Conservation (phyloP, 2,888 invertebrate genomes). For the Machimus atricapillus region DNA sequence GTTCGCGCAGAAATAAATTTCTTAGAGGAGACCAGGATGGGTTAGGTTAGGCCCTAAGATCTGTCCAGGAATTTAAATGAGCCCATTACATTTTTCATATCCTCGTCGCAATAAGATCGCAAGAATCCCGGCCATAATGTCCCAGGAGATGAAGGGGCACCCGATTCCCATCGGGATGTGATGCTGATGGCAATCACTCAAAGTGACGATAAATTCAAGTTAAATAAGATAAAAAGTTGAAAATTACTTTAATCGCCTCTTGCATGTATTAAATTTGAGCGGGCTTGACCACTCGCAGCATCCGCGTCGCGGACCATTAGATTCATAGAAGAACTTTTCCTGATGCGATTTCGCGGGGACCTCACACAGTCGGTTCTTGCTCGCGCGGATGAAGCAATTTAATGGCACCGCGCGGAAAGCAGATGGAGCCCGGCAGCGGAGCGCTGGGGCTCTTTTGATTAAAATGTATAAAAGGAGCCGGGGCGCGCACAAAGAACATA, state of each 20-base stretch:
- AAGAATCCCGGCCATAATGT: neutral
- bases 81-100: slow-evolving; percentile 22
- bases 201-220: slow-evolving; percentile 30
- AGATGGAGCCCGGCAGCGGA: neutral
- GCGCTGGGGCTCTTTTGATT: slow-evolving; percentile 5
- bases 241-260: slow-evolving; percentile 33
- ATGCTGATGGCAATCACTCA: slow-evolving; percentile 18
- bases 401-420: slow-evolving; percentile 6
- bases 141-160: neutral
- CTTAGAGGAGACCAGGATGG: neutral
- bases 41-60: neutral
- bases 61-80: slow-evolving; percentile 4
- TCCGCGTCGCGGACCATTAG: slow-evolving; percentile 4
- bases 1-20: neutral
- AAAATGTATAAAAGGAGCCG: slow-evolving; percentile 19
- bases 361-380: slow-evolving; percentile 24
- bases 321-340: slow-evolving; percentile 8
- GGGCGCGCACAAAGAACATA: slow-evolving; percentile 1
- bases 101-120: neutral
- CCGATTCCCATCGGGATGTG: slow-evolving; percentile 5
- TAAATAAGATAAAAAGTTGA: slow-evolving; percentile 20
- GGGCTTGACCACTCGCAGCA: neutral
- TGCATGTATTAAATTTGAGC: slow-evolving; percentile 18
- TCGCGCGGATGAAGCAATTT: slow-evolving; percentile 25
- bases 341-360: slow-evolving; percentile 23